Base-by-base conservation (phyloP, 1,140 invertebrate species). In the Pinna nobilis region DNA sequence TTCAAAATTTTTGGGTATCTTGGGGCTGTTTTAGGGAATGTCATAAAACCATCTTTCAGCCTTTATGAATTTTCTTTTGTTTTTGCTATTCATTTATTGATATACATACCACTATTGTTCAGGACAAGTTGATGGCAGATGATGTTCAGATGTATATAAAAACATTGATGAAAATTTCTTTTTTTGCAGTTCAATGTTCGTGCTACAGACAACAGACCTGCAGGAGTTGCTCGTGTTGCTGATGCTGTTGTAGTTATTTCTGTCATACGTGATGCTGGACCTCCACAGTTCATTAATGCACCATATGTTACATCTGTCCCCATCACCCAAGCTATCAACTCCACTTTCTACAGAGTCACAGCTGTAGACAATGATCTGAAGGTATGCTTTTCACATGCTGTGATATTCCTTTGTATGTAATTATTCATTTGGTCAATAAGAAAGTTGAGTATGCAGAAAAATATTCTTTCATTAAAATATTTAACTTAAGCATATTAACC, bases 271-370 rank as follows among this genome's bases (percentile, higher is more conserved):
- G 66, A 69, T 55, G 59, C 41, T 28, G 73, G 70, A 28, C 80
- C 82, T 11, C 82, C 82, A 35, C 39, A 63, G 13, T 83, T 83
- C 70, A 30, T 50, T 6, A 67, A 77, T 59, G 73, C 66, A 1
- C 76, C 80, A 2, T 83, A 83, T 64, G 49, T 32, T 5, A 57
- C 64, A 3, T 63, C 61, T 28, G 72, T 83, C n/a, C 68, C 73
- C 2, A 68, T 81, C 39, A 74, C 57, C 61, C 67, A 75, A 47
- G 20, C 49, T 11, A 68, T 83, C 47, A 79, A 79, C 39, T 49
- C 35, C n/a, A 44, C 65, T n/a, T 61, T 79, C 37, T 69, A 60
- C 41, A 51, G 23, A 33, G 77, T 73, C 9, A 13, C n/a, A 9
- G 64, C 70, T 51, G 41, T 50, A 7, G 44, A 66, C 35, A 28